phyloP scores from a whole-genome alignment of 2,113 vertebrate genomes.

The Sylvilagus bachmani region DNA sequence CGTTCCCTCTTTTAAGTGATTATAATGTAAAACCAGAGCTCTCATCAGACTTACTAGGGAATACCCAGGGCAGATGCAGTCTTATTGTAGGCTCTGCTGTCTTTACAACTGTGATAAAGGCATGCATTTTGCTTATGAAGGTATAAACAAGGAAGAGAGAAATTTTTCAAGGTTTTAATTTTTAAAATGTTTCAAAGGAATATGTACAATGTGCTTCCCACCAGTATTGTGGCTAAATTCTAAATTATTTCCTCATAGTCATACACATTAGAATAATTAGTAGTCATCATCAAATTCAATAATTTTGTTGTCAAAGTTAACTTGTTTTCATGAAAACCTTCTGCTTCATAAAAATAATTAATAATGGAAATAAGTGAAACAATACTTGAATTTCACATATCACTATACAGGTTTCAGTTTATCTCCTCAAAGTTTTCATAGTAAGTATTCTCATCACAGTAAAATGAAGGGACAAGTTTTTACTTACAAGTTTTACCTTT shows the following conservation, averaged over 20 bases:
- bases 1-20: background rate
- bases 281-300: background rate
- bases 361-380: background rate
- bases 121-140: background rate
- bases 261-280: background rate
- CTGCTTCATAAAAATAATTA: background rate
- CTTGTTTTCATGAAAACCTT: slow-evolving; percentile 14
- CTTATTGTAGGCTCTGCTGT: background rate
- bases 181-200: background rate
- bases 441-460: background rate
- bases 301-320: slow-evolving; percentile 25
- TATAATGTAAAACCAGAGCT: background rate
- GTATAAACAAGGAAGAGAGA: background rate
- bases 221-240: background rate
- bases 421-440: background rate
- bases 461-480: background rate
- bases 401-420: background rate
- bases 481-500: background rate
- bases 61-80: background rate
- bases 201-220: background rate
- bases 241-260: background rate
- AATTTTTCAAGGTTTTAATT: background rate
- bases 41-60: background rate
- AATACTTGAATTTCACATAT: background rate
- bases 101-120: background rate